phyloP scores from a whole-genome alignment of 1,140 invertebrate genomes.

The Rhynchophorus ferrugineus region DNA sequence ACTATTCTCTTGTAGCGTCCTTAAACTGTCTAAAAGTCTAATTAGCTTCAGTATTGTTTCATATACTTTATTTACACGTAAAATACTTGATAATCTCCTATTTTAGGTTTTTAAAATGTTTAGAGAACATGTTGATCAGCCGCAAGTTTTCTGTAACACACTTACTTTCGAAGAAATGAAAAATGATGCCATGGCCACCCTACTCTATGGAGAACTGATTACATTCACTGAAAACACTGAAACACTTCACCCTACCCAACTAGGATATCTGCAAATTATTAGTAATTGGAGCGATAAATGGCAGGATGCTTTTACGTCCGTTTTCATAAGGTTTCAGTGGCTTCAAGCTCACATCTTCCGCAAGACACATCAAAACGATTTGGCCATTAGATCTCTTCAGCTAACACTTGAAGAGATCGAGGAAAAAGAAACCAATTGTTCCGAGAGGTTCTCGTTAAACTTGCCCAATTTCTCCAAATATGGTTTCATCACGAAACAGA shows the following conservation, averaged over 20 bases:
- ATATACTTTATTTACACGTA: no score
- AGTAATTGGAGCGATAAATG: slow-evolving; percentile 42
- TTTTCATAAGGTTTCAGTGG: slow-evolving; percentile 47
- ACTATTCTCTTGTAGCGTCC: no score
- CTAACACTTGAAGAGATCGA: slow-evolving; percentile 41
- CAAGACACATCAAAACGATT: slow-evolving; percentile 44
- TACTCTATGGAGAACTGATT: slow-evolving; percentile 56
- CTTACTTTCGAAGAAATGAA: slow-evolving; percentile 46
- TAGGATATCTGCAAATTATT: slow-evolving; percentile 32
- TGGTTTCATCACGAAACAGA: slow-evolving; percentile 40
- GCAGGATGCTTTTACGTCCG: slow-evolving; percentile 39
- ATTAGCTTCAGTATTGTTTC: no score
- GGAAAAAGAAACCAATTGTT: slow-evolving; percentile 33
- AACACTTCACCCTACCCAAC: slow-evolving; percentile 17
- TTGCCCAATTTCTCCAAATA: slow-evolving; percentile 48
- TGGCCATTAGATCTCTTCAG: slow-evolving; percentile 44
- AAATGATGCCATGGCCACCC: slow-evolving; percentile 51
- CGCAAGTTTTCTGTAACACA: slow-evolving; percentile 43
- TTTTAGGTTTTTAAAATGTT: slow-evolving; percentile 47
- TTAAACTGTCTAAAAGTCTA: no score
- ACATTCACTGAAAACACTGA: slow-evolving; percentile 26
- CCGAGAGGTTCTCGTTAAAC: slow-evolving; percentile 36
- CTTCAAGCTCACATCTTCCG: slow-evolving; percentile 46
- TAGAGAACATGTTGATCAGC: slow-evolving; percentile 48
- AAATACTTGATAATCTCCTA: no score